Percentiles rank a stretch among this genome's conserved stretches.
phyloP scores from a whole-genome alignment of 2,888 invertebrate species.

The Capitulum mitella region DNA sequence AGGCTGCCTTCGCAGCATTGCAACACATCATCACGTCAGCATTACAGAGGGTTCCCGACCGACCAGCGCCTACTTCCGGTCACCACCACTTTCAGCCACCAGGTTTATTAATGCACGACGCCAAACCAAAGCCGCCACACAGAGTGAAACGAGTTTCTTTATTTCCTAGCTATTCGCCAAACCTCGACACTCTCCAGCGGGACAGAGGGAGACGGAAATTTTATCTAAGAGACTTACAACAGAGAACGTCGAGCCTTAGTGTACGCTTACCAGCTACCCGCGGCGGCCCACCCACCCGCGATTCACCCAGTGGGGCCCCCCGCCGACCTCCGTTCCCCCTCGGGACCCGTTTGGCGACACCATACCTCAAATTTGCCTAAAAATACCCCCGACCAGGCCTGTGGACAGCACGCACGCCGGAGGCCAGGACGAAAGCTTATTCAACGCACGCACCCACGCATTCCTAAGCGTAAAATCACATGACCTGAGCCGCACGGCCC shows the following conservation, averaged over 20 bases:
- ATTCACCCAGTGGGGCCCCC: not conserved
- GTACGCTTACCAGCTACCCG: slow-evolving; percentile 4
- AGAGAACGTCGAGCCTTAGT: slow-evolving; percentile 15
- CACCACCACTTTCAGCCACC: not conserved
- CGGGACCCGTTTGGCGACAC: slow-evolving; percentile 21
- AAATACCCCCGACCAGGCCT: slow-evolving; percentile 8
- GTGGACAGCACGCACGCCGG: not conserved
- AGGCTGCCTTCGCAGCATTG: no score
- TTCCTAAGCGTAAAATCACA: slow-evolving; percentile 24
- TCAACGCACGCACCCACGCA: not conserved
- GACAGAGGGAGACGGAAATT: not conserved
- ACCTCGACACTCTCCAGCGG: not conserved
- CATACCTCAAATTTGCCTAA: slow-evolving; percentile 17
- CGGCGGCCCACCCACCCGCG: not conserved
- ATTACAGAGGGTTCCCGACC: no score
- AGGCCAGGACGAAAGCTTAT: not conserved
- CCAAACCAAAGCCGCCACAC: not conserved
- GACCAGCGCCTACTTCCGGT: not conserved
- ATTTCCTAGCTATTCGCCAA: slow-evolving; percentile 7
- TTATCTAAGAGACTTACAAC: slow-evolving; percentile 13
- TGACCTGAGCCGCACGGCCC: not conserved
- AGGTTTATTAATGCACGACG: not conserved
- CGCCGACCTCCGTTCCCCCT: not conserved
- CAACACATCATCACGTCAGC: no score
- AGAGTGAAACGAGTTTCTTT: not conserved